These are phyloP conservation scores for Cylloceria caligata DNA, from an alignment of 2,888 invertebrate genomes.

Conservation along the genomic window DNA sequence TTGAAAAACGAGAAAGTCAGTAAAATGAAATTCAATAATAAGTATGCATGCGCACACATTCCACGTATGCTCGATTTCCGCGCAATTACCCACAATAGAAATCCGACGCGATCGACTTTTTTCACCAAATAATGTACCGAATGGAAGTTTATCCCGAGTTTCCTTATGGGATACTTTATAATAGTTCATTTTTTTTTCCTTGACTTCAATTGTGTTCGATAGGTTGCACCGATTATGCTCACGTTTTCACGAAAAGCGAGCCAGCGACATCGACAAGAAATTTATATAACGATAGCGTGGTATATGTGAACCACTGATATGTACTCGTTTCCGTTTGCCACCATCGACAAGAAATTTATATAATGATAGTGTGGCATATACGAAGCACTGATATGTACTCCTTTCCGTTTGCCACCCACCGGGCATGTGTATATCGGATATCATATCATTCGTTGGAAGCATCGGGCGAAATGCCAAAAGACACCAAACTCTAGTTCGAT, in stretches of 20 bases:
- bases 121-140: constrained; percentile 15
- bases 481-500: constrained; percentile 34
- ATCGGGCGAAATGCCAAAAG: constrained; percentile 54
- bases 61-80: background rate
- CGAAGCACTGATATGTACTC: constrained; percentile 55
- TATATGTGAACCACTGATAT: constrained; percentile 47
- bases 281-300: constrained; percentile 57
- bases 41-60: too few species aligned
- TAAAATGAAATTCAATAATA: background rate
- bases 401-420: constrained; percentile 59
- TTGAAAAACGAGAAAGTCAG: background rate
- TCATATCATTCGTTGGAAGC: constrained; percentile 56
- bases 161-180: background rate
- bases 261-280: constrained; percentile 38
- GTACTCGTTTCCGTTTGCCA: constrained; percentile 66
- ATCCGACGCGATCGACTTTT: constrained; percentile 1
- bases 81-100: constrained; percentile 4
- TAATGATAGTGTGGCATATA: constrained; percentile 43
- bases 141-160: constrained; percentile 32
- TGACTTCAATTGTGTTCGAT: constrained; percentile 2
- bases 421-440: constrained; percentile 61
- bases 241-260: background rate
- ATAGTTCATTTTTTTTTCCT: background rate
- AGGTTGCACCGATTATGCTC: constrained; percentile 1
- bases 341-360: constrained; percentile 56